Evolutionary conservation across 1,140 invertebrate species (phyloP).

Genomic region (Cotesia glomerata): DNA sequence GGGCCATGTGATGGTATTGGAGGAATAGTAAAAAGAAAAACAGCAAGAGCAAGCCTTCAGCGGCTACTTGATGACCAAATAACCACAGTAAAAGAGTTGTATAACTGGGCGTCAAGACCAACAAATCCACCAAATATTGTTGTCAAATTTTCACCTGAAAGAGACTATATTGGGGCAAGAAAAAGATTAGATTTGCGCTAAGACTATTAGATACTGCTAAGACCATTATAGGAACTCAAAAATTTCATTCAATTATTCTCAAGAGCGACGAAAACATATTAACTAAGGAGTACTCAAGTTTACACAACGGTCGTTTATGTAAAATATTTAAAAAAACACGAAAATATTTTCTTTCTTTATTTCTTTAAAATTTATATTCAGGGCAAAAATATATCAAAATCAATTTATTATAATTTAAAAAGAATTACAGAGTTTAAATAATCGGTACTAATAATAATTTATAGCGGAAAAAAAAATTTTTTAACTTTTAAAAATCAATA

Average conservation of each 20-base stretch:
- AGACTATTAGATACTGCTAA: too few species aligned
- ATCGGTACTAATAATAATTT: too few species aligned
- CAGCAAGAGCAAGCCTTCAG: slow-evolving; percentile 32
- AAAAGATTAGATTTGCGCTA: neutral
- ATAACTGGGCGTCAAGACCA: too few species aligned
- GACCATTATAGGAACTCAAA: neutral
- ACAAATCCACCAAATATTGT: neutral
- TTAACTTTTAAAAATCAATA: too few species aligned
- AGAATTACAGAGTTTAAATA: too few species aligned
- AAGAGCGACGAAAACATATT: too few species aligned
- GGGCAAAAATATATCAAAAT: too few species aligned
- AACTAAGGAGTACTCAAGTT: neutral
- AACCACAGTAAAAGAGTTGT: too few species aligned
- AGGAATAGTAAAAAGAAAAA: slow-evolving; percentile 25
- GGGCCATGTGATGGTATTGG: slow-evolving; percentile 36
- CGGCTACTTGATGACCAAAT: neutral
- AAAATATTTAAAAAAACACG: slow-evolving; percentile 23
- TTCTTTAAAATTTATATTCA: too few species aligned
- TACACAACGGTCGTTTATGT: neutral
- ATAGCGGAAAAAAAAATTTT: too few species aligned
- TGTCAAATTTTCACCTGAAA: neutral
- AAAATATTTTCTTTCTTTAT: too few species aligned
- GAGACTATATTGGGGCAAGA: neutral
- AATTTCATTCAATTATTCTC: neutral
- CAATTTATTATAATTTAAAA: too few species aligned